Percentiles rank a stretch among this genome's conserved stretches.
phyloP scores from a whole-genome alignment of 2,888 invertebrate species.

The Alloscopus bannaensis region DNA sequence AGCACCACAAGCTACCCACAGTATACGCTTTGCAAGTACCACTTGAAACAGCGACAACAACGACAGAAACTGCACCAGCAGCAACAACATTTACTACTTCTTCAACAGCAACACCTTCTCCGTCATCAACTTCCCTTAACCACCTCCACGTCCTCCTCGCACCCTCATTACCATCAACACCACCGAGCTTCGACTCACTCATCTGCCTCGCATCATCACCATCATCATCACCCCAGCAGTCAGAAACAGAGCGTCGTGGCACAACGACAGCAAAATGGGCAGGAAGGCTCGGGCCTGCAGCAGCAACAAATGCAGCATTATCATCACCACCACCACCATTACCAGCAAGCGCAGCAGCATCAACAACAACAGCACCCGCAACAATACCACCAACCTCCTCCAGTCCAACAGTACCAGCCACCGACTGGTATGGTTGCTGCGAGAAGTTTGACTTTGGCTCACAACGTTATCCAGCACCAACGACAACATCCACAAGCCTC shows the following conservation, averaged over 20 bases:
- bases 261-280: constrained; percentile 65
- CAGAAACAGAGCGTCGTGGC: constrained; percentile 58
- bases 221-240: constrained; percentile 1
- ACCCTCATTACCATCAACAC: constrained; percentile 38
- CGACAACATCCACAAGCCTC: constrained; percentile 57
- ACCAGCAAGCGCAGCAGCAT: constrained; percentile 32
- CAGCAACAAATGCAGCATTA: constrained; percentile 46
- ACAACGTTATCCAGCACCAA: constrained; percentile 47
- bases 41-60: constrained; percentile 55
- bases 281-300: constrained; percentile 54
- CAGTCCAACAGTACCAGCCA: constrained; percentile 49
- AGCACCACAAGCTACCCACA: constrained; percentile 48
- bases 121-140: constrained; percentile 36
- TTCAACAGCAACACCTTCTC: constrained; percentile 49
- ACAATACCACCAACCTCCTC: constrained; percentile 31
- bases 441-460: constrained; percentile 56
- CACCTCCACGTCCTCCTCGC: constrained; percentile 1
- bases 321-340: constrained; percentile 39
- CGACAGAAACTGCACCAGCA: constrained; percentile 45
- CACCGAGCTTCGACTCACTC: constrained; percentile 17
- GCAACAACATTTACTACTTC: constrained; percentile 44
- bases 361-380: constrained; percentile 32
- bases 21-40: constrained; percentile 53
- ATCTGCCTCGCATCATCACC: constrained; percentile 40
- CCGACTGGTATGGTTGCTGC: constrained; percentile 49